phyloP scores from a whole-genome alignment of 2,797 vertebrate genomes.

The Sebastes ruberrimus region DNA sequence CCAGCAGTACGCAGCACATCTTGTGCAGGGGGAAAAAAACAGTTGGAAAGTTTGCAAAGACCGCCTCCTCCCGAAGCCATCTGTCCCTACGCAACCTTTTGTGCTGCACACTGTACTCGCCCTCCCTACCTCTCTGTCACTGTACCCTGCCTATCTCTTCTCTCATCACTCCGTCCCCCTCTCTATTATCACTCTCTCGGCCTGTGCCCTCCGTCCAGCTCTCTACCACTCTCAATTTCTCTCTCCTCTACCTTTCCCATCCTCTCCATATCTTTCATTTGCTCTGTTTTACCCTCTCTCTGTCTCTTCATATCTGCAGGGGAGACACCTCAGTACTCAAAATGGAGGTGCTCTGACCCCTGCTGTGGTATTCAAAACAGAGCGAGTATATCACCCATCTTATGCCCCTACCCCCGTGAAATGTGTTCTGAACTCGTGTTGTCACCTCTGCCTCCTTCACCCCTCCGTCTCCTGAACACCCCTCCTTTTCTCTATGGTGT shows the following conservation, averaged over 20 bases:
- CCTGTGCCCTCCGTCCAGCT: constrained; percentile 4
- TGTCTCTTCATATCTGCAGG: neutral
- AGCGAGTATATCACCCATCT: constrained; percentile 5
- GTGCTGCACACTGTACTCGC: constrained; percentile 21
- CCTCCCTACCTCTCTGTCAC: constrained; percentile 29
- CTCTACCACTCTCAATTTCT: neutral
- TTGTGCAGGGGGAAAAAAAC: neutral
- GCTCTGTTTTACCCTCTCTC: neutral
- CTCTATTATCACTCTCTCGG: constrained; percentile 15
- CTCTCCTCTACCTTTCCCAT: neutral
- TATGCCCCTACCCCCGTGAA: neutral
- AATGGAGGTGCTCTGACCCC: constrained; percentile 20
- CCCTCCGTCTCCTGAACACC: neutral
- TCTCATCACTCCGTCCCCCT: constrained; percentile 27
- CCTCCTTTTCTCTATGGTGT: neutral
- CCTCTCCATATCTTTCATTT: constrained; percentile 5
- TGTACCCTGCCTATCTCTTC: constrained; percentile 23
- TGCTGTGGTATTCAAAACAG: constrained; percentile 29
- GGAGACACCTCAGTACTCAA: neutral
- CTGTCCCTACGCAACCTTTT: constrained; percentile 39
- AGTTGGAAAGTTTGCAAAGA: constrained; percentile 35
- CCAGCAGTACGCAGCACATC: neutral
- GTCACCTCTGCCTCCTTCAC: neutral
- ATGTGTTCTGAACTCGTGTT: neutral
- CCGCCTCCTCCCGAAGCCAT: constrained; percentile 31